Conservation (phyloP, 2,113 vertebrate species). For the Phyllostomus hastatus region DNA sequence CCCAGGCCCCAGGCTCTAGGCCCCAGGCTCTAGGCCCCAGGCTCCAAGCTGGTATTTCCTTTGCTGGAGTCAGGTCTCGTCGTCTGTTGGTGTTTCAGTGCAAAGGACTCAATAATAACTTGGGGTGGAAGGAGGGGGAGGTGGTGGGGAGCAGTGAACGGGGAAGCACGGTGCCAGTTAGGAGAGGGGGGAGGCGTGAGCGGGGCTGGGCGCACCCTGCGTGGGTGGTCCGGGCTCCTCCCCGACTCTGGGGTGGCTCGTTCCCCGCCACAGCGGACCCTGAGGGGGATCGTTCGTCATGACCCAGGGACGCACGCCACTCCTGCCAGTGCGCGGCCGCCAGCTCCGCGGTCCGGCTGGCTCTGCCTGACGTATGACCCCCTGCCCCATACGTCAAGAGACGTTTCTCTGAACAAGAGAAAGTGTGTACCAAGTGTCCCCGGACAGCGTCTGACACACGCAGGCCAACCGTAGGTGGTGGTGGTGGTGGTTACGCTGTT, state of each 20-base stretch:
- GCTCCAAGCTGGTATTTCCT: neutral
- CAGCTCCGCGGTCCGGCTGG: accelerated
- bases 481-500: neutral
- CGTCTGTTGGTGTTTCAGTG: neutral
- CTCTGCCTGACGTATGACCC: accelerated
- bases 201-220: too few species aligned
- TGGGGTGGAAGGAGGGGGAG: neutral
- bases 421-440: neutral
- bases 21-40: neutral
- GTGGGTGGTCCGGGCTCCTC: accelerated
- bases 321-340: accelerated
- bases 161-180: too few species aligned
- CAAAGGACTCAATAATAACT: neutral
- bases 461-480: too few species aligned
- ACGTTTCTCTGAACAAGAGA: neutral
- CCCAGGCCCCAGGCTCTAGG: neutral
- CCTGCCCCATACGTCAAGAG: too few species aligned
- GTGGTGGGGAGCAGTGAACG: too few species aligned
- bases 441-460: too few species aligned
- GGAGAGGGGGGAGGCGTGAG: neutral
- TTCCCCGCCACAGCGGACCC: too few species aligned
- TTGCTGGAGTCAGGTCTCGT: neutral
- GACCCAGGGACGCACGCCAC: too few species aligned
- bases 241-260: too few species aligned
- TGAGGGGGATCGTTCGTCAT: accelerated